Percentiles rank a stretch among this genome's conserved stretches.
Conservation (phyloP, 1,140 invertebrate genomes). For the Chelonus insularis region DNA sequence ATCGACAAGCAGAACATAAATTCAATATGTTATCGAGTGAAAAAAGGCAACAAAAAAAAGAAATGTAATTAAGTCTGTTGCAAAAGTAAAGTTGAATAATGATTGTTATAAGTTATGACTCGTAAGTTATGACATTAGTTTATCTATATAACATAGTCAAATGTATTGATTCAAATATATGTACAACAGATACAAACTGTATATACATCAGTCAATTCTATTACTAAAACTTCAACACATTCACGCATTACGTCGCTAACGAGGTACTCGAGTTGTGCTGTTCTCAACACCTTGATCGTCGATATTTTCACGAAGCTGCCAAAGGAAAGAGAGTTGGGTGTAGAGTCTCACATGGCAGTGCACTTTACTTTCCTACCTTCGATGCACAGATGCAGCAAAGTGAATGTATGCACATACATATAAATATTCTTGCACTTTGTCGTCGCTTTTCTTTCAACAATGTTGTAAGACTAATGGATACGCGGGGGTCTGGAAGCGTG, state of each 20-base stretch:
- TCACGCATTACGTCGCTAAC: background rate
- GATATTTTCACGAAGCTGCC: conserved; percentile 12
- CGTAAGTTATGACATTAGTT: background rate
- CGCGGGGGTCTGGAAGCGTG: background rate
- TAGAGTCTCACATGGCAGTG: background rate
- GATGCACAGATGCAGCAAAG: background rate
- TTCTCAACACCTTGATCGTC: conserved; percentile 19
- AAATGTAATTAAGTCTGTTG: too few relatives aligned
- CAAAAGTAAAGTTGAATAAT: too few relatives aligned
- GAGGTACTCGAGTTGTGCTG: conserved; percentile 12
- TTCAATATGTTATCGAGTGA: too few relatives aligned
- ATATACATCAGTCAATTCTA: conserved; percentile 7
- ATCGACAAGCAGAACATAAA: too few relatives aligned
- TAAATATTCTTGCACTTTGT: conserved; percentile 7
- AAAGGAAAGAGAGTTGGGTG: too few relatives aligned
- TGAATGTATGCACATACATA: conserved; percentile 5
- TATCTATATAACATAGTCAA: background rate
- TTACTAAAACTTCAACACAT: conserved; percentile 14
- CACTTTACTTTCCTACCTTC: background rate
- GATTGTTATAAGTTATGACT: too few relatives aligned
- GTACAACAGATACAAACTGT: background rate
- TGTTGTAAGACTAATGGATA: conserved; percentile 20
- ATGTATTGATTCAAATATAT: background rate
- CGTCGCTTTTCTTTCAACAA: conserved; percentile 21
- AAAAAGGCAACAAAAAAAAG: too few relatives aligned